phyloP scores from a whole-genome alignment of 2,113 vertebrate species.

The Rhizomys pruinosus region DNA sequence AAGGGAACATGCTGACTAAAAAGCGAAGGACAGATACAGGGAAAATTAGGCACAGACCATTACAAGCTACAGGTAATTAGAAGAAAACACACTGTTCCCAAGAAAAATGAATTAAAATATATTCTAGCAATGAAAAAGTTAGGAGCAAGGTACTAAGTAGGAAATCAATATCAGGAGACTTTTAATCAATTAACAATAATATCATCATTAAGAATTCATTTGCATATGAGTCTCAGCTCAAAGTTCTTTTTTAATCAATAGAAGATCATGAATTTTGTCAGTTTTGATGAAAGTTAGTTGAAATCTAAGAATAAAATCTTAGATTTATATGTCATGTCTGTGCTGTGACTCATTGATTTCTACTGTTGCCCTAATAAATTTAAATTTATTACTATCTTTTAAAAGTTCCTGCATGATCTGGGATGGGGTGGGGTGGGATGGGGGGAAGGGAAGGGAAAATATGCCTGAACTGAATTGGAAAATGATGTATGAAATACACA shows the following conservation, averaged over 20 bases:
- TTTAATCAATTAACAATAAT: background rate
- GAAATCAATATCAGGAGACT: background rate
- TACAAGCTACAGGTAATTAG: background rate
- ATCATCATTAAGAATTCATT: too few relatives aligned
- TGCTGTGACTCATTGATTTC: background rate
- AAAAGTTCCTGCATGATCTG: background rate
- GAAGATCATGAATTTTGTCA: background rate
- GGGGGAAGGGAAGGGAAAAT: too few relatives aligned
- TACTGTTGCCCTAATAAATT: background rate
- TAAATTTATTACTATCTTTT: background rate
- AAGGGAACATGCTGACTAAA: background rate
- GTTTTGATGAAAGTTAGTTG: background rate
- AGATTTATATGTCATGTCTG: background rate
- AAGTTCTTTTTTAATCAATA: background rate
- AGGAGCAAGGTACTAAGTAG: background rate
- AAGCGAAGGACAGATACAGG: background rate
- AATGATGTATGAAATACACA: too few relatives aligned
- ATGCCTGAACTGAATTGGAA: too few relatives aligned
- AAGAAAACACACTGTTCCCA: background rate
- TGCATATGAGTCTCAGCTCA: background rate
- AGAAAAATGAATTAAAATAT: background rate
- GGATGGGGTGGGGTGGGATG: too few relatives aligned
- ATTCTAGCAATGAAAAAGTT: background rate
- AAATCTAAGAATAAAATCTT: background rate
- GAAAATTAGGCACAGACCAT: rapidly evolving